A percentile compares a stretch with the other conserved stretches of the same genome.
Evolutionary conservation across 2,797 vertebrate species (phyloP).

Genomic region (Discoglossus pictus): DNA sequence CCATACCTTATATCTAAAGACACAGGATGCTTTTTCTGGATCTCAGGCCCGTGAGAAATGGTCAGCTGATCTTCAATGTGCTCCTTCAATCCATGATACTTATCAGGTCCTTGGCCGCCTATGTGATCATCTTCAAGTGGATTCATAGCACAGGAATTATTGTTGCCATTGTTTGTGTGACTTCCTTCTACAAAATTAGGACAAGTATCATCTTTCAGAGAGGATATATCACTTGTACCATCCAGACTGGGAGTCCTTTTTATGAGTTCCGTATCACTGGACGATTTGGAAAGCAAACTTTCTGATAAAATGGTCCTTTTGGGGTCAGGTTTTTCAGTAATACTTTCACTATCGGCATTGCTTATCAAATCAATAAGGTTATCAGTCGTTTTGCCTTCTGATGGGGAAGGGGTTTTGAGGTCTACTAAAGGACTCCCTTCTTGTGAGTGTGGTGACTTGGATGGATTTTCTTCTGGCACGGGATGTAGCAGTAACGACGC

Average conservation of each 20-base stretch:
- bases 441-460: slow-evolving; percentile 63
- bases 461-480: slow-evolving; percentile 69
- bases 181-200: slow-evolving; percentile 63
- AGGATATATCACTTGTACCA: slow-evolving; percentile 65
- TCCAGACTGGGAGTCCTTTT: slow-evolving; percentile 72
- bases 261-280: slow-evolving; percentile 66
- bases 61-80: slow-evolving; percentile 3
- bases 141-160: slow-evolving; percentile 56
- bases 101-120: slow-evolving; percentile 12
- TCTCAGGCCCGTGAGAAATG: slow-evolving; percentile 3
- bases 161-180: slow-evolving; percentile 62
- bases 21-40: slow-evolving; percentile 8
- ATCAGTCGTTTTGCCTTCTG: slow-evolving; percentile 76
- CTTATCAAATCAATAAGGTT: slow-evolving; percentile 49
- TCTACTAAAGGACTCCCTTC: slow-evolving; percentile 66
- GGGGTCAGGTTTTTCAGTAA: slow-evolving; percentile 64
- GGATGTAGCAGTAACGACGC: slow-evolving; percentile 89
- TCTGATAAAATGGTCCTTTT: slow-evolving; percentile 72
- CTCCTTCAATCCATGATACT: not conserved
- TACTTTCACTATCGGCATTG: slow-evolving; percentile 58
- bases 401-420: slow-evolving; percentile 70
- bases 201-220: slow-evolving; percentile 66
- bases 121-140: slow-evolving; percentile 39
- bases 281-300: slow-evolving; percentile 78
- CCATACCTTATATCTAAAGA: slow-evolving; percentile 31